phyloP scores from a whole-genome alignment of 2,113 vertebrate species.

The Leptobrachium leishanense region DNA sequence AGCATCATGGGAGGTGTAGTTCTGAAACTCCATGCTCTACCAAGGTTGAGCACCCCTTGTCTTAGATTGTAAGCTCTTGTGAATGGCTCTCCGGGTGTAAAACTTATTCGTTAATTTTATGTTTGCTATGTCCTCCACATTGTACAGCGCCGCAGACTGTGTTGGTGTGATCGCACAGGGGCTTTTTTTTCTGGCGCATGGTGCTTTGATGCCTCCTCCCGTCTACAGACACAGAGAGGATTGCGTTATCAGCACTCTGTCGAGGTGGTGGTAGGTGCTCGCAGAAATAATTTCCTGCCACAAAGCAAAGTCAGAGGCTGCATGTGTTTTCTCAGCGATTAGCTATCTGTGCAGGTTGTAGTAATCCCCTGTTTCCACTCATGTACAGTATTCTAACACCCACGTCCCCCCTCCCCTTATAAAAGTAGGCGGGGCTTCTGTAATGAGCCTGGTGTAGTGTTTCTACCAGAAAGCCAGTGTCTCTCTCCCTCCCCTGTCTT shows the following conservation, averaged over 20 bases:
- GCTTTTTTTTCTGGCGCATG: no score
- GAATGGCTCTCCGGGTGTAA: no score
- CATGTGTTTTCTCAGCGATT: not conserved
- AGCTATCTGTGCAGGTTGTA: constrained; percentile 3
- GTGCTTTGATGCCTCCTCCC: no score
- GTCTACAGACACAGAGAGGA: not conserved
- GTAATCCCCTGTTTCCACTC: constrained; percentile 14
- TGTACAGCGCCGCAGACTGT: not conserved
- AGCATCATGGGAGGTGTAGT: no score
- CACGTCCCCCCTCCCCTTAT: constrained; percentile 23
- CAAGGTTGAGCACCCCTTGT: no score
- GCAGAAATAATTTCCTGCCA: not conserved
- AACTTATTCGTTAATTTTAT: no score
- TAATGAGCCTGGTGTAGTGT: constrained; percentile 38
- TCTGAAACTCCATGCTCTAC: no score
- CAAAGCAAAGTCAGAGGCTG: not conserved
- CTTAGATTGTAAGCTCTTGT: no score
- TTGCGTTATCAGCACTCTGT: not conserved
- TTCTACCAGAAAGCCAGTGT: constrained; percentile 11
- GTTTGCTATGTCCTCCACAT: no score
- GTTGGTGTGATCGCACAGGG: no score
- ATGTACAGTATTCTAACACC: not conserved
- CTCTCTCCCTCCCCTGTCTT: constrained; percentile 1
- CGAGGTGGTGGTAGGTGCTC: not conserved
- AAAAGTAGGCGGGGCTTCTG: constrained; percentile 46